Conservation (phyloP, 1,140 invertebrate species). For the Periplaneta americana region DNA sequence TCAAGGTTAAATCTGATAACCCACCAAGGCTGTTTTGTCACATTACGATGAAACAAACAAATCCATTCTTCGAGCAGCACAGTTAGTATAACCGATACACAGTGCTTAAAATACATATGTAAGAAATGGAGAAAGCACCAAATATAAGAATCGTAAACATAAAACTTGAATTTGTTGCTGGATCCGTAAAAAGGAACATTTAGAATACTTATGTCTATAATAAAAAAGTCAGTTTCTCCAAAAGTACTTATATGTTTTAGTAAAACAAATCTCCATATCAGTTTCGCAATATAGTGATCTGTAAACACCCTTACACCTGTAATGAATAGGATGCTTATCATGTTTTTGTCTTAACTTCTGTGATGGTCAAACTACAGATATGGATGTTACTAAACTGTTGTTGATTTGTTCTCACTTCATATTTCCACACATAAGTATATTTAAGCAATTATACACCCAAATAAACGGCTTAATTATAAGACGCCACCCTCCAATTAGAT, state of each 20-base stretch:
- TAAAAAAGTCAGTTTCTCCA: no score
- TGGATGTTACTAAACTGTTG: not conserved
- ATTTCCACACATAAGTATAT: not conserved
- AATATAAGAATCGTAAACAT: not conserved
- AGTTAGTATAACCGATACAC: not conserved
- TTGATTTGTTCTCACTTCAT: not conserved
- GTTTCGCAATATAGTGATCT: not conserved
- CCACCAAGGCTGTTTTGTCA: not conserved
- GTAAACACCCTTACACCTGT: not conserved
- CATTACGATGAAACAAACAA: not conserved
- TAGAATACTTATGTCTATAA: no score
- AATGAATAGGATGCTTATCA: not conserved
- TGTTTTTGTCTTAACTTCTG: not conserved
- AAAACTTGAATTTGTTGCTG: no score
- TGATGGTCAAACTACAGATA: not conserved
- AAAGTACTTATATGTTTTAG: not conserved
- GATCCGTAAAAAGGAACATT: not conserved
- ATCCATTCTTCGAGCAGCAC: not conserved
- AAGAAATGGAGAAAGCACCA: not conserved
- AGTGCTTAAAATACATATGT: not conserved
- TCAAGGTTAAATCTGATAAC: not conserved
- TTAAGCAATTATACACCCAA: not conserved
- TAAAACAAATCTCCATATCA: not conserved
- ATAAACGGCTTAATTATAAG: not conserved
- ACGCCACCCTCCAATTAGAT: not conserved